Evolutionary conservation across 2,797 vertebrate genomes (phyloP).

Genomic region (Pelodytes ibericus): DNA sequence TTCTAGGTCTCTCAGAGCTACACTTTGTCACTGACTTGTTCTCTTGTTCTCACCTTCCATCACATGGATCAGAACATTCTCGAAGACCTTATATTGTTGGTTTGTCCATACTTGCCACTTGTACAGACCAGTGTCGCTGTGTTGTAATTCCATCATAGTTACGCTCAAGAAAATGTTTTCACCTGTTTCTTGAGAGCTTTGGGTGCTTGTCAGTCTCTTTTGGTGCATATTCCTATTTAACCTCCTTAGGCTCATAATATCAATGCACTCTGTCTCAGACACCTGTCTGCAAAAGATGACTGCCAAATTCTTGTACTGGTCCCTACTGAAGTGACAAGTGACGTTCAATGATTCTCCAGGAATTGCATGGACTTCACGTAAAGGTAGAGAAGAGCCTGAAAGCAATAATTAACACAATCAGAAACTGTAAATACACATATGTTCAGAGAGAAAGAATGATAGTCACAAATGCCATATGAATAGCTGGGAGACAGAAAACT

Average conservation of each 20-base stretch:
- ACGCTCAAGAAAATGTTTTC: constrained; percentile 14
- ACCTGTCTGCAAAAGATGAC: constrained; percentile 39
- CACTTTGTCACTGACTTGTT: neutral
- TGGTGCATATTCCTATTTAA: neutral
- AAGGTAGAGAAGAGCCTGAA: constrained; percentile 11
- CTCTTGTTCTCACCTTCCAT: constrained; percentile 35
- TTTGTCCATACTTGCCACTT: constrained; percentile 37
- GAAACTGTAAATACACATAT: neutral
- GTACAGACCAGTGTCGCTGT: constrained; percentile 43
- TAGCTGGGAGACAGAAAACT: too few relatives aligned
- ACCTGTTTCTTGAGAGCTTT: neutral
- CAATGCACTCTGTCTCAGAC: constrained; percentile 19
- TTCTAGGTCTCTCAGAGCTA: too few relatives aligned
- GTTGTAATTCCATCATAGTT: constrained; percentile 30
- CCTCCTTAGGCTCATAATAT: neutral
- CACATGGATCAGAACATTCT: constrained; percentile 32
- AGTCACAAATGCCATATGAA: too few relatives aligned
- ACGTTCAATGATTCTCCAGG: constrained; percentile 19
- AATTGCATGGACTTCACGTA: constrained; percentile 9
- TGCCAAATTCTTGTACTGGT: neutral
- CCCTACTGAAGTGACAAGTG: constrained; percentile 10
- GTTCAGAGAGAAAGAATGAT: neutral
- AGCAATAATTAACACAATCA: neutral
- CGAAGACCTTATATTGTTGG: constrained; percentile 2
- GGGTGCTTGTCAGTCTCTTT: neutral